Percentiles rank a stretch among this genome's conserved stretches.
Evolutionary conservation across 2,888 invertebrate species (phyloP).

Genomic region (Hetaerina titia): DNA sequence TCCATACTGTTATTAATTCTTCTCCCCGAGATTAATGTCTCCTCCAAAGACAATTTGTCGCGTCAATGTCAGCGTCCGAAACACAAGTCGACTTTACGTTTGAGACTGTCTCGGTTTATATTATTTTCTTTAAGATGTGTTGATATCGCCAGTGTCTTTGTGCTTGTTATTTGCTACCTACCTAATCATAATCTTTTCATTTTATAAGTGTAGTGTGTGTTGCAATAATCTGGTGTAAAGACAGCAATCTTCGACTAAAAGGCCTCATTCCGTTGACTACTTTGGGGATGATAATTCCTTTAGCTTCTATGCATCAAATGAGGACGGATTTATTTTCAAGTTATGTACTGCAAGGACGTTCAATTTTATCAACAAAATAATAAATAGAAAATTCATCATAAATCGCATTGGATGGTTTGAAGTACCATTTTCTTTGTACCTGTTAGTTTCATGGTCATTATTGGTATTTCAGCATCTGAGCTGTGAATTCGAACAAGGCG

Average conservation of each 20-base stretch:
- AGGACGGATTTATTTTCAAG: neutral
- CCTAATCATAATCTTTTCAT: neutral
- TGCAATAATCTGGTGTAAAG: neutral
- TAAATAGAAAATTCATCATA: neutral
- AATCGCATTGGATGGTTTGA: too few species aligned
- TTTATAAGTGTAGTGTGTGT: neutral
- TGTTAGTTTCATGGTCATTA: too few species aligned
- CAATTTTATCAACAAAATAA: neutral
- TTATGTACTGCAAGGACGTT: neutral
- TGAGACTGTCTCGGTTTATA: neutral
- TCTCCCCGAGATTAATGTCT: neutral
- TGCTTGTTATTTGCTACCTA: neutral
- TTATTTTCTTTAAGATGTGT: neutral
- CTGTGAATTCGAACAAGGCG: too few species aligned
- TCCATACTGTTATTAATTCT: neutral
- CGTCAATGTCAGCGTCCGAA: neutral
- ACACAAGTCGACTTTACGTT: neutral
- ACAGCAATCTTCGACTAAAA: neutral
- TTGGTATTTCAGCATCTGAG: too few species aligned
- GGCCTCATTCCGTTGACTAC: neutral
- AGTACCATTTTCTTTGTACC: too few species aligned
- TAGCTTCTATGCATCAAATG: neutral
- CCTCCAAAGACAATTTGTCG: neutral
- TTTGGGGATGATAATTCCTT: neutral
- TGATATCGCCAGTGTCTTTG: neutral